These are phyloP conservation scores for Loxodonta africana DNA, from an alignment of 2,113 vertebrate species.

Conservation along the genomic window DNA sequence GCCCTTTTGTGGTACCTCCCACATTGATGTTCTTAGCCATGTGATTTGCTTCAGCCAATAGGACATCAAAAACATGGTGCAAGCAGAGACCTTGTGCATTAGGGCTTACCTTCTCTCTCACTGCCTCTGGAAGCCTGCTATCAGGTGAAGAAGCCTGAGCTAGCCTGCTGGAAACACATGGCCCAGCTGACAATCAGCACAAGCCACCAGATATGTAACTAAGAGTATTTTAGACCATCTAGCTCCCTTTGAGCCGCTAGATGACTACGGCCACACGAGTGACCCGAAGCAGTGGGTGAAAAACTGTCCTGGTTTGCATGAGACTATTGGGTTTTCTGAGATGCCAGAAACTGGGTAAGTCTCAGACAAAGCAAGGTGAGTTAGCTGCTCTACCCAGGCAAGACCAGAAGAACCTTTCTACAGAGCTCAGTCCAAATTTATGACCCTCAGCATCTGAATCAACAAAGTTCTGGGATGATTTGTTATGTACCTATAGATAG, in stretches of 20 bases:
- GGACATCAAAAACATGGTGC: neutral
- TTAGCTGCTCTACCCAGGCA: neutral
- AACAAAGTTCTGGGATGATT: neutral
- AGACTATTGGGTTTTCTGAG: neutral
- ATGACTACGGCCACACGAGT: neutral
- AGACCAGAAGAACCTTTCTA: neutral
- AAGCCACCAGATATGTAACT: too few species aligned
- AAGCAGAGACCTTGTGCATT: neutral
- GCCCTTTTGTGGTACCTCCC: neutral
- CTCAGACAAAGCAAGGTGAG: neutral
- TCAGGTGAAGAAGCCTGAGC: neutral
- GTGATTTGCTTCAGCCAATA: neutral
- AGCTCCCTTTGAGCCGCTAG: neutral
- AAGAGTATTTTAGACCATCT: neutral
- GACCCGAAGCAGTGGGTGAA: too few species aligned
- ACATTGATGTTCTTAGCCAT: neutral
- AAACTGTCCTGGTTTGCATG: neutral
- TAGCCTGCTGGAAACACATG: neutral
- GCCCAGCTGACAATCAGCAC: neutral
- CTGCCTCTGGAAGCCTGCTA: neutral
- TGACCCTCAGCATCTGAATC: neutral
- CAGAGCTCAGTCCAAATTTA: conserved; percentile 1
- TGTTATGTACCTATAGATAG: neutral
- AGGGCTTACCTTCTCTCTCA: neutral
- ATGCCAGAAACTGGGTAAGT: neutral